Base-by-base conservation (phyloP, 1,140 invertebrate genomes). In the Polyergus mexicanus region DNA sequence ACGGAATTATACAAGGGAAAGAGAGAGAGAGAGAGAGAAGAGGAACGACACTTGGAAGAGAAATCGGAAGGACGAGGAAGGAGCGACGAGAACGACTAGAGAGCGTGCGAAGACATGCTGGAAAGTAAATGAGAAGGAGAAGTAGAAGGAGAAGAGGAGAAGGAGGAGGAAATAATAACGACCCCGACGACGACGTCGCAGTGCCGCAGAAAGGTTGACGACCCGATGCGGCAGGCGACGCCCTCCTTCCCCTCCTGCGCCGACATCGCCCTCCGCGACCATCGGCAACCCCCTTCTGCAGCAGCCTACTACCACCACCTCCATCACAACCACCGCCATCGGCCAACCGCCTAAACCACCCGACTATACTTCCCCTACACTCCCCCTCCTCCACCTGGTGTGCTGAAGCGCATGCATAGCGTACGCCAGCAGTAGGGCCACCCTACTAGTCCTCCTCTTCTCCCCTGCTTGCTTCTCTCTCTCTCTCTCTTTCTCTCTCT, bases 111-210 rank as follows among this genome's bases (percentile, higher is more conserved):
- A 51, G 80, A 41, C 56, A 72, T 32, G 66, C 28, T 16, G 62
- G 81, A 66, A 51, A 58, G 60, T 63, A 68, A 22, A 66, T 32
- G 22, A 51, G 71, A 32, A 71, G 85, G 60, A 72, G 85, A 60
- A 87, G 84, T 35, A 75, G 35, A 38, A 84, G 35, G 32, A 84
- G 85, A 44, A 47, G 66, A 63, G 47, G 11, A 85, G 60, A 13
- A 51, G 68, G 51, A 85, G 76, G 66, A 86, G 87, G 92, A 92
- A 92, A 92, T 94, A 94, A 94, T 94, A 94, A 94, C 94, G 94
- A 95, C 94, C 94, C 94, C 91, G 92, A 92, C 93, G 92, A 92
- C 93, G 93, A 94, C 94, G 93, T 95, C 93, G 93, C 93, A 94
- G 88, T 94, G 92, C 92, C 91, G 93, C 92, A 92, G 92, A 93